Evolutionary conservation across 2,888 invertebrate species (phyloP).

Genomic region (Serripes groenlandicus): DNA sequence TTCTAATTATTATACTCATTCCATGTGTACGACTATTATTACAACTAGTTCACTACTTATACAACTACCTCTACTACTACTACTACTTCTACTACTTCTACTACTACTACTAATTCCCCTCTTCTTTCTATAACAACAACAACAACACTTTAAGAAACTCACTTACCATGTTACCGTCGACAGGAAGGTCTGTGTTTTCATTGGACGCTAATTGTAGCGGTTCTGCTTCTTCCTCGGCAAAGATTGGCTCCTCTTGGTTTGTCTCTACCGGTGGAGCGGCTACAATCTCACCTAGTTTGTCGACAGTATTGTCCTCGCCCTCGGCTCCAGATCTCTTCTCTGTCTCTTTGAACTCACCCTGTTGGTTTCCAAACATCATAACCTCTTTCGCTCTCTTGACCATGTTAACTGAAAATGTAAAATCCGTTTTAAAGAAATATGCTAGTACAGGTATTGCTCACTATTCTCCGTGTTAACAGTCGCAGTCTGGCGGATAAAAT

Average conservation of each 20-base stretch:
- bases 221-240: background rate
- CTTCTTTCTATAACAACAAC: background rate
- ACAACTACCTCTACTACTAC: background rate
- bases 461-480: no score
- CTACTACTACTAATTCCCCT: background rate
- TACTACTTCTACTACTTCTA: background rate
- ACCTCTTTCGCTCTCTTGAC: slow-evolving; percentile 73
- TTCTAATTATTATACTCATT: no score
- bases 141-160: no score
- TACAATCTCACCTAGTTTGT: slow-evolving; percentile 28
- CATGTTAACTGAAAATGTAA: background rate
- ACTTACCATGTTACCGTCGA: background rate
- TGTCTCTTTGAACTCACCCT: slow-evolving; percentile 56
- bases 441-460: no score
- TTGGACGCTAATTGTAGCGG: no score
- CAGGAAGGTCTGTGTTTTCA: background rate
- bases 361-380: slow-evolving; percentile 73
- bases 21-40: no score
- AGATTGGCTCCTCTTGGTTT: background rate
- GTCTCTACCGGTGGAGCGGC: slow-evolving; percentile 21
- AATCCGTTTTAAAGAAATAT: no score
- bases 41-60: no score
- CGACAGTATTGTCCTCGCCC: slow-evolving; percentile 5
- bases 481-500: no score
- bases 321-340: slow-evolving; percentile 44